Evolutionary conservation across 2,888 invertebrate genomes (phyloP).

Genomic region (Seira sanloemensis): DNA sequence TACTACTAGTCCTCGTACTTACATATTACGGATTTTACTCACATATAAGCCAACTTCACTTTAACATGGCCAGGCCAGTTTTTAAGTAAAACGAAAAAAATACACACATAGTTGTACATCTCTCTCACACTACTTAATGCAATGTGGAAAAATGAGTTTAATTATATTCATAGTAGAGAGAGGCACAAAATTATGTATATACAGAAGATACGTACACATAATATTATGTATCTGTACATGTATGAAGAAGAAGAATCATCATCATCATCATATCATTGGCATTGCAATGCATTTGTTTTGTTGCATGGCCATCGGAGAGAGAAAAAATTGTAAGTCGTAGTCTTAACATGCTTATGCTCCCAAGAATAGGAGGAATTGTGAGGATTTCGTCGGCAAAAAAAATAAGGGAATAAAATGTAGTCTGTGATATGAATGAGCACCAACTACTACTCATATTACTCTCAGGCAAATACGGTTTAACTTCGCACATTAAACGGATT

Average conservation of each 20-base stretch:
- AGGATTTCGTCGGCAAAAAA: slow-evolving; percentile 6
- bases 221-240: background rate
- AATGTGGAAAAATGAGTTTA: slow-evolving; percentile 14
- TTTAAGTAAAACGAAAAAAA: background rate
- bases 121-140: background rate
- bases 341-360: background rate
- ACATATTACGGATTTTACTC: no score
- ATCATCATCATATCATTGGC: background rate
- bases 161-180: background rate
- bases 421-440: background rate
- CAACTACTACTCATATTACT: background rate
- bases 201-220: no score
- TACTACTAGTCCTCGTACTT: no score
- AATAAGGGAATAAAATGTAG: background rate
- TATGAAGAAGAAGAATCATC: slow-evolving; percentile 2
- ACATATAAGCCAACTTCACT: background rate
- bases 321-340: slow-evolving; percentile 3
- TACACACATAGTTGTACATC: background rate
- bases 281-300: slow-evolving; percentile 13
- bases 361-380: background rate
- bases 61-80: background rate
- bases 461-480: slow-evolving; percentile 2
- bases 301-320: background rate
- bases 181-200: background rate
- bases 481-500: slow-evolving; percentile 2